Evolutionary conservation across 2,113 vertebrate genomes (phyloP).

Genomic region (Periophthalmus modestus): DNA sequence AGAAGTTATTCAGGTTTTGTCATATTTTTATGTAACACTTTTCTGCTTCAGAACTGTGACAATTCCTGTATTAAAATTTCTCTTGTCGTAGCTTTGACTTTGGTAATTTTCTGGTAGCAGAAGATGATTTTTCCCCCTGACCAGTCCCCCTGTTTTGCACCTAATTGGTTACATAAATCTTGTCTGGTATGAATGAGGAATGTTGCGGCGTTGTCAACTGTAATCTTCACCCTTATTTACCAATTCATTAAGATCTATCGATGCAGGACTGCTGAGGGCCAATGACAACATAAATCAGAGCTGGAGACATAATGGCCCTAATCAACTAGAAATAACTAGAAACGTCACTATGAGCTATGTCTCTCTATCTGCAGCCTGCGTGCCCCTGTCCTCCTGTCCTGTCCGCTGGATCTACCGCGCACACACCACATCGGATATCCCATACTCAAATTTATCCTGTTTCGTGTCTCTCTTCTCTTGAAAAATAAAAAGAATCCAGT

Average conservation of each 20-base stretch:
- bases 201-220: constrained; percentile 99
- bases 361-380: constrained; percentile 74
- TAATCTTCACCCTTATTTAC: constrained; percentile 99
- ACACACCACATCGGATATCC: constrained; percentile 43
- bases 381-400: constrained; percentile 37
- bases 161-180: constrained; percentile 99
- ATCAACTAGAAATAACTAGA: constrained; percentile 99
- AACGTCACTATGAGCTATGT: constrained; percentile 99
- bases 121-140: constrained; percentile 96
- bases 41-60: constrained; percentile 75
- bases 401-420: constrained; percentile 46
- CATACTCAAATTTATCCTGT: constrained; percentile 15
- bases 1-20: constrained; percentile 54
- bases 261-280: constrained; percentile 96
- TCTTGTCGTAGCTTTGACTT: constrained; percentile 92
- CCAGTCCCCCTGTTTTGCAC: constrained; percentile 92
- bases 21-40: constrained; percentile 18
- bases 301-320: constrained; percentile 99
- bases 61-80: constrained; percentile 92
- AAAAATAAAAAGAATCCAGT: constrained; percentile 29
- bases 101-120: constrained; percentile 92
- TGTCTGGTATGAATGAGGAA: constrained; percentile 99
- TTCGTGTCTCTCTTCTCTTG: constrained; percentile 59
- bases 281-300: constrained; percentile 99
- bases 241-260: constrained; percentile 99